Conservation (phyloP, 2,888 invertebrate species). For the Oasisia sp. region DNA sequence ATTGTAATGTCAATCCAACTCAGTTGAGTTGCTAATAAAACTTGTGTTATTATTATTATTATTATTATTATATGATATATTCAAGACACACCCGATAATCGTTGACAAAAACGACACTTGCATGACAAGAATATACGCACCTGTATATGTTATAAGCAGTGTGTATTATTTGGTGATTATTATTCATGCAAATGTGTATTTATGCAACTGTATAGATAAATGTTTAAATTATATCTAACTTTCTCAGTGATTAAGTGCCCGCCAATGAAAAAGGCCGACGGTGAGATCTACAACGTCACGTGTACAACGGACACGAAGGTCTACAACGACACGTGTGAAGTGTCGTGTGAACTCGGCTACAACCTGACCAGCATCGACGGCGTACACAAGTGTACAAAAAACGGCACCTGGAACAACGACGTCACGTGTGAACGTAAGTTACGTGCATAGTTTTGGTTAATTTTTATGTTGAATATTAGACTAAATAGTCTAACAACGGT, state of each 20-base stretch:
- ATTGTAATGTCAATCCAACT: no score
- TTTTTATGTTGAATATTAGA: no score
- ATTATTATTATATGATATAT: no score
- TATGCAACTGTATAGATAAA: not conserved
- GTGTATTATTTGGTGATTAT: not conserved
- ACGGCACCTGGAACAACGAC: not conserved
- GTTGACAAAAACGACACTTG: not conserved
- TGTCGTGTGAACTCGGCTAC: not conserved
- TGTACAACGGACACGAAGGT: not conserved
- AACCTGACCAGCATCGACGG: not conserved
- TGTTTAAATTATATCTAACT: not conserved
- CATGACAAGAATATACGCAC: not conserved
- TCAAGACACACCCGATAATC: not conserved
- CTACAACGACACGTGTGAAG: constrained; percentile 6
- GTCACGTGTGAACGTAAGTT: not conserved
- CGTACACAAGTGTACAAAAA: not conserved
- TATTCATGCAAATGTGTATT: not conserved
- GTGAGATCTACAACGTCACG: not conserved
- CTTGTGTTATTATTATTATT: no score
- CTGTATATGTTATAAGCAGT: no score
- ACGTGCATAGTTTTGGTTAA: no score
- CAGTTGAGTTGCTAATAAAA: no score
- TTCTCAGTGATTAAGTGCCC: not conserved
- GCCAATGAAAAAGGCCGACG: not conserved
- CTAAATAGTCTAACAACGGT: no score